Base-by-base conservation (phyloP, 2,113 vertebrate species). In the Pteronura brasiliensis region DNA sequence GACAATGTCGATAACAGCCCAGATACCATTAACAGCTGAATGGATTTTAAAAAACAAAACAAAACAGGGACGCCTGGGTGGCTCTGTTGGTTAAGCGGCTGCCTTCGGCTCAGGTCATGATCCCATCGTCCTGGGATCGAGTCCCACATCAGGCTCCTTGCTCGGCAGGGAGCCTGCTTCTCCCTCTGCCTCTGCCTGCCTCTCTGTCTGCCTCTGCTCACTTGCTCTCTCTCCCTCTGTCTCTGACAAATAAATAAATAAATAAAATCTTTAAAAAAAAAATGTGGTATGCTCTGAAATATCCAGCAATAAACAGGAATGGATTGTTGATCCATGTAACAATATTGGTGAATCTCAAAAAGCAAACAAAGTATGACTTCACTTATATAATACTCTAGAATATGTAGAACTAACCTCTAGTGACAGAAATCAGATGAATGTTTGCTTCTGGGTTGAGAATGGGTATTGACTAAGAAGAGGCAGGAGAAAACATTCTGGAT, bases 321-420 rank as follows among this genome's bases (percentile, higher is more conserved):
- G 20, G 82, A 39, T 42, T 84, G 72, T 34, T 79, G 36, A 83
- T 44, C 90, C 9, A 27, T 79, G 15, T 79, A 79, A 90, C 42
- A 85, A 72, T n/a, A 23, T n/a, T 36, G 29, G 44, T 82, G n/a
- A 82, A 82, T 93, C 61, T 82, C n/a, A 97, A 65, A 82, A 90
- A 79, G 71, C 79, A 61, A 10, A 74, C 14, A 84, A 61, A 74
- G 34, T 86, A 20, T 55, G 39, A 63, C 69, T 92, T 96, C 39
- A 77, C 55, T 88, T 88, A 76, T 31, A 39, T 92, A 27, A 74
- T 87, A n/a, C 81, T 87, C 52, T 92, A 44, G n/a, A 44, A 65
- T 90, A 65, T 85, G 42, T 29, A 84, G 12, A 92, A 83, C 77
- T 84, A 39, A 76, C 21, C 21, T 67, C 2, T 42, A 67, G 36